A percentile compares a stretch with the other conserved stretches of the same genome.
phyloP scores from a whole-genome alignment of 2,888 invertebrate genomes.

The Glaucopsyche alexis region DNA sequence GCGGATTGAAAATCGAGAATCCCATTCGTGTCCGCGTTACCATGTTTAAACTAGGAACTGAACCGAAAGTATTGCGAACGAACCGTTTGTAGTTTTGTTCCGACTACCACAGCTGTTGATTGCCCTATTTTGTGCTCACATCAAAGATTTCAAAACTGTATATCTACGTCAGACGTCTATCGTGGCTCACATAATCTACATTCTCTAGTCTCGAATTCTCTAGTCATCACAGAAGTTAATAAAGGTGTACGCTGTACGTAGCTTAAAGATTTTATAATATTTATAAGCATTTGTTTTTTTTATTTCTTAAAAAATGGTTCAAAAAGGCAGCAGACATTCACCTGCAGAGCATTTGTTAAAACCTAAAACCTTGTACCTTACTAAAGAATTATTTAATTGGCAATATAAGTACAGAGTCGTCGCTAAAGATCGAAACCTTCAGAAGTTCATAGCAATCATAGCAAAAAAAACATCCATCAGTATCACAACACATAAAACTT shows the following conservation, averaged over 20 bases:
- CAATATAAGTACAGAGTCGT: not conserved
- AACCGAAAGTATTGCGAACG: constrained; percentile 46
- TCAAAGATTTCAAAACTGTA: too few relatives aligned
- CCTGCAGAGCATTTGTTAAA: too few relatives aligned
- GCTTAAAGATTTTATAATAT: too few relatives aligned
- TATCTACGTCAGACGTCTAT: too few relatives aligned
- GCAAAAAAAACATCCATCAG: constrained; percentile 7
- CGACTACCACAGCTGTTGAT: constrained; percentile 41
- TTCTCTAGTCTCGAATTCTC: too few relatives aligned
- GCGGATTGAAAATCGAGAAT: constrained; percentile 43
- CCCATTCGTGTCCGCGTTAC: constrained; percentile 41
- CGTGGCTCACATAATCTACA: too few relatives aligned
- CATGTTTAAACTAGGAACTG: constrained; percentile 43
- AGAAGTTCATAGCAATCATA: not conserved
- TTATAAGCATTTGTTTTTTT: too few relatives aligned
- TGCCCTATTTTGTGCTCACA: not conserved
- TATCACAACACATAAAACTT: constrained; percentile 15
- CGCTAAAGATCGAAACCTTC: not conserved
- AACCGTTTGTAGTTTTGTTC: constrained; percentile 28
- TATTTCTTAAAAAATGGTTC: too few relatives aligned
- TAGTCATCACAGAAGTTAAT: too few relatives aligned
- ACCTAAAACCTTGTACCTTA: too few relatives aligned
- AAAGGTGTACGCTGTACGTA: too few relatives aligned
- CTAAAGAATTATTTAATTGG: not conserved
- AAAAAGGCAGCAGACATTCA: too few relatives aligned